Percentiles rank a stretch among this genome's conserved stretches.
phyloP scores from a whole-genome alignment of 1,140 invertebrate genomes.

The Aphaenogaster ashmeadi region DNA sequence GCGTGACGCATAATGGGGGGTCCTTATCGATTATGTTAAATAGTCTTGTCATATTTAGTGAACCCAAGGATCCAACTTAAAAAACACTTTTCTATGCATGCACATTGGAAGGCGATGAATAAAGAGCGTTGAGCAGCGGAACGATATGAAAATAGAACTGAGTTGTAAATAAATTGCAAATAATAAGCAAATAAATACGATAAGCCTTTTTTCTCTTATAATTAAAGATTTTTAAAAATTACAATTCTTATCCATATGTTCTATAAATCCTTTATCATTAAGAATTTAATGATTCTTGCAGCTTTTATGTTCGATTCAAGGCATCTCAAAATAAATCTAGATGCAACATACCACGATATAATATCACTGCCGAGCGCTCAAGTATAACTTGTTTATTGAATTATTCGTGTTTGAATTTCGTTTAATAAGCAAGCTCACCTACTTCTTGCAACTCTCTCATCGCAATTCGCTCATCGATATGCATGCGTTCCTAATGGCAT shows the following conservation, averaged over 20 bases:
- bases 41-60: constrained; percentile 1
- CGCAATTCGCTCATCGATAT: not conserved
- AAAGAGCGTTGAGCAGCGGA: not conserved
- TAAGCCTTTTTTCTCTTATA: not conserved
- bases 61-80: not conserved
- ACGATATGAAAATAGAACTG: not conserved
- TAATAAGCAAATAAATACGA: not conserved
- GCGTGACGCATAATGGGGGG: constrained; percentile 12
- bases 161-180: not conserved
- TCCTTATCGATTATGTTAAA: constrained; percentile 33
- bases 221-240: not conserved
- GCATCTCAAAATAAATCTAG: not conserved
- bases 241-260: not conserved
- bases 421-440: constrained; percentile 26
- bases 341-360: not conserved
- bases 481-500: constrained; percentile 32
- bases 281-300: not conserved
- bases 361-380: not conserved
- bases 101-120: not conserved
- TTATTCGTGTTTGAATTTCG: constrained; percentile 43
- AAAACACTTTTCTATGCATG: not conserved
- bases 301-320: not conserved
- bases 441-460: not conserved
- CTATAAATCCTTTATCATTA: not conserved
- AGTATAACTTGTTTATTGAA: constrained; percentile 26